phyloP scores from a whole-genome alignment of 1,140 invertebrate species.

The Meloidogyne exigua region DNA sequence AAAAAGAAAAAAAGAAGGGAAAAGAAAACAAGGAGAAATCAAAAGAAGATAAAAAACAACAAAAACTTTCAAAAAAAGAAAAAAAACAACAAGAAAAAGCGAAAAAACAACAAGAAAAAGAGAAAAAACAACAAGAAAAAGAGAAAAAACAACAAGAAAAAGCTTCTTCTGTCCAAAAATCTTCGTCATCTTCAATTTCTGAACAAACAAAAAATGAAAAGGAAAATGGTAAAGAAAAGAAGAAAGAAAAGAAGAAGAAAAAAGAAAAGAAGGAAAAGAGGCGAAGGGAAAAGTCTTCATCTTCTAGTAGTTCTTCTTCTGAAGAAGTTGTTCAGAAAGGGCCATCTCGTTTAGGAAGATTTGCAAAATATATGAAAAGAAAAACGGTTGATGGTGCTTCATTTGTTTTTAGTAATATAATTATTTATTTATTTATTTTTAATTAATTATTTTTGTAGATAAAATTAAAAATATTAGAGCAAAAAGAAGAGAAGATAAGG shows the following conservation, averaged over 20 bases:
- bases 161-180: background rate
- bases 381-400: background rate
- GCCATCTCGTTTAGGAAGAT: background rate
- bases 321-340: background rate
- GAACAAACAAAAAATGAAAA: background rate
- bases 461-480: background rate
- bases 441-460: background rate
- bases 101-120: no score
- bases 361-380: background rate
- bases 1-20: constrained; percentile 9
- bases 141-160: background rate
- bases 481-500: constrained; percentile 11
- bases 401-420: background rate
- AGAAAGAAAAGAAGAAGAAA: background rate
- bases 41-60: background rate
- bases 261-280: background rate
- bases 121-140: background rate
- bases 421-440: background rate
- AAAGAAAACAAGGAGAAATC: background rate
- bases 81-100: background rate
- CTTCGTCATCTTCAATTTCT: background rate
- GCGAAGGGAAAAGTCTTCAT: background rate
- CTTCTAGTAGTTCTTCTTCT: background rate
- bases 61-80: background rate
- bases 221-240: background rate